These are phyloP conservation scores for Octopus sinensis DNA, from an alignment of 1,140 invertebrate genomes.

Conservation along the genomic window DNA sequence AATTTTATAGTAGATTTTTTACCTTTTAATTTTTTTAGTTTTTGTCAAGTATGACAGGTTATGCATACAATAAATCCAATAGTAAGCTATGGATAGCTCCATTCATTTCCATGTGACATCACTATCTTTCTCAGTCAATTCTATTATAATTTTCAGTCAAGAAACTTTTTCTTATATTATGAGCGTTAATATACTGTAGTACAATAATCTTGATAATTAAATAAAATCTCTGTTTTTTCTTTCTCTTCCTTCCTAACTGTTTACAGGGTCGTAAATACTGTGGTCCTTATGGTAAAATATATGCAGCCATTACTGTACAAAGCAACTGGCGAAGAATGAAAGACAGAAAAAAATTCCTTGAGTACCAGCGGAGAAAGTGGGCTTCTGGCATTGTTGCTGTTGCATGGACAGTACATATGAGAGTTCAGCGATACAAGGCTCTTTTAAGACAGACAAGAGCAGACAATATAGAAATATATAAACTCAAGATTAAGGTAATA, in stretches of 20 bases:
- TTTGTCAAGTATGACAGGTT: too few species aligned
- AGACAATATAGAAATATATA: slow-evolving; percentile 50
- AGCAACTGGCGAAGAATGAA: slow-evolving; percentile 48
- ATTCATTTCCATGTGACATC: too few species aligned
- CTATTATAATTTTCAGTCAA: too few species aligned
- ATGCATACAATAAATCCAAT: too few species aligned
- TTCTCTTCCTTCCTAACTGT: neutral
- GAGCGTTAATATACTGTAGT: too few species aligned
- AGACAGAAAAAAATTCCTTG: slow-evolving; percentile 51
- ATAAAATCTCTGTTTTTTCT: neutral
- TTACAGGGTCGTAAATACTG: slow-evolving; percentile 46
- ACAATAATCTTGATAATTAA: too few species aligned
- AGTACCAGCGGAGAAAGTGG: slow-evolving; percentile 55
- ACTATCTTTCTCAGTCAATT: too few species aligned
- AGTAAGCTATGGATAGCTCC: too few species aligned
- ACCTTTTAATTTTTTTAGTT: too few species aligned
- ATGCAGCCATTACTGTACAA: slow-evolving; percentile 54
- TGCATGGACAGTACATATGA: slow-evolving; percentile 56
- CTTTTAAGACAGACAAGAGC: slow-evolving; percentile 46
- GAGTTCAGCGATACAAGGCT: slow-evolving; percentile 50
- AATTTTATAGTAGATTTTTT: too few species aligned
- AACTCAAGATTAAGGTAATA: slow-evolving; percentile 45
- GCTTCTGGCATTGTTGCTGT: slow-evolving; percentile 57
- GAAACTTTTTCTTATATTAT: too few species aligned
- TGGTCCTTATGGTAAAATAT: slow-evolving; percentile 43